Conservation (phyloP, 2,888 invertebrate genomes). For the Drosophila helvetica region DNA sequence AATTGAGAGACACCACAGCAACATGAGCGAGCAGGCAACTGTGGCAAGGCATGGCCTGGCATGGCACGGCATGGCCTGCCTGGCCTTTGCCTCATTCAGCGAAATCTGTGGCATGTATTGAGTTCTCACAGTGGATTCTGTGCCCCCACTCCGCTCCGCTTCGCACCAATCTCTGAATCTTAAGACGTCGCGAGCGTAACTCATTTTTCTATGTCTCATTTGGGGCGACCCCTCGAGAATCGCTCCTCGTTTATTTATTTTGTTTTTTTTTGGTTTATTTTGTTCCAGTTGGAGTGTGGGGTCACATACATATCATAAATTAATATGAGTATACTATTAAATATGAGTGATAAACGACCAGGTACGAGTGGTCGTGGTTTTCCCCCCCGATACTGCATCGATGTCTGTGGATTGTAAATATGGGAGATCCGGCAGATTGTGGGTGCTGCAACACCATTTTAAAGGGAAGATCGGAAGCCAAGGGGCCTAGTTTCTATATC, state of each 20-base stretch:
- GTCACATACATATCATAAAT: conserved; percentile 44
- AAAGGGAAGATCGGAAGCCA: background rate
- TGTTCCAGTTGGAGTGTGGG: conserved; percentile 48
- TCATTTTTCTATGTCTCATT: conserved; percentile 48
- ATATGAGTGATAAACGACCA: conserved; percentile 1
- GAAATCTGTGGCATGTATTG: conserved; percentile 43
- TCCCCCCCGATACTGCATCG: no score
- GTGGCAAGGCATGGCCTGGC: no score
- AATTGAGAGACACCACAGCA: conserved; percentile 70
- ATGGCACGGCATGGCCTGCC: background rate
- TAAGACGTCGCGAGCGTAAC: conserved; percentile 32
- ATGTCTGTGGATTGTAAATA: background rate
- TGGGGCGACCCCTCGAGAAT: conserved; percentile 49
- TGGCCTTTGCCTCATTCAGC: conserved; percentile 46
- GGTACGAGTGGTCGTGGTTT: background rate
- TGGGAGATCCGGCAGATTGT: background rate
- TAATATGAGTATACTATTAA: conserved; percentile 14
- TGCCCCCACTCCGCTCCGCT: conserved; percentile 10
- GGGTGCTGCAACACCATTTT: conserved; percentile 19
- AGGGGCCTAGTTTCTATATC: conserved; percentile 20
- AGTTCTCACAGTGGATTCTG: conserved; percentile 48
- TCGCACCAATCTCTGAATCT: conserved; percentile 30
- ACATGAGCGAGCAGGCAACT: conserved; percentile 30
- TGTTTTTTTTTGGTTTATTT: conserved; percentile 9
- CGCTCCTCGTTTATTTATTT: conserved; percentile 18